These are phyloP conservation scores for Macrophya alboannulata DNA, from an alignment of 2,888 invertebrate species.

Conservation along the genomic window DNA sequence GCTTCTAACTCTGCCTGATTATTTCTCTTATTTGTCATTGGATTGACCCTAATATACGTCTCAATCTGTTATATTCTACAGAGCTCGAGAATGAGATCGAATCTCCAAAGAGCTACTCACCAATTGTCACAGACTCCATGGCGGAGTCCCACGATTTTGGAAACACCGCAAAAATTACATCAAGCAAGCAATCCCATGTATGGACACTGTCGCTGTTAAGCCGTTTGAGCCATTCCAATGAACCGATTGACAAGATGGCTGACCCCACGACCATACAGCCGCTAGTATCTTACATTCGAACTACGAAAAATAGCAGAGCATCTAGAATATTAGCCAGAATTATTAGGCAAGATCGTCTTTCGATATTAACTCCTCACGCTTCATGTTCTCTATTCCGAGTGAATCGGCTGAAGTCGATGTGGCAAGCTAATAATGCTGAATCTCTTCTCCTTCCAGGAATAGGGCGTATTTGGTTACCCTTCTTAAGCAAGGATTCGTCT, in stretches of 20 bases:
- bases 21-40: slow-evolving; percentile 10
- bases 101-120: slow-evolving; percentile 72
- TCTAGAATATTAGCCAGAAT: slow-evolving; percentile 82
- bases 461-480: slow-evolving; percentile 82
- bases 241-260: slow-evolving; percentile 73
- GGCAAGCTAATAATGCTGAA: neutral
- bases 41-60: slow-evolving; percentile 75
- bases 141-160: slow-evolving; percentile 62
- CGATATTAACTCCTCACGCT: neutral
- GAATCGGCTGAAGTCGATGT: neutral
- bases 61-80: slow-evolving; percentile 4
- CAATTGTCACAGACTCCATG: slow-evolving; percentile 61
- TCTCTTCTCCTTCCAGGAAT: slow-evolving; percentile 79
- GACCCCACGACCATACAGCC: slow-evolving; percentile 73
- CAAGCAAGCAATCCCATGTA: slow-evolving; percentile 64
- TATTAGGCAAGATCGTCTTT: slow-evolving; percentile 78
- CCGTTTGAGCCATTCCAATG: slow-evolving; percentile 69
- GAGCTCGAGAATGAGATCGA: slow-evolving; percentile 69
- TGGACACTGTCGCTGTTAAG: slow-evolving; percentile 72
- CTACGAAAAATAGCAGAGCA: slow-evolving; percentile 76
- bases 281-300: slow-evolving; percentile 71
- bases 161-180: slow-evolving; percentile 56
- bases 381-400: neutral
- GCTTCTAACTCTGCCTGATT: slow-evolving; percentile 5
- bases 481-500: slow-evolving; percentile 82